Evolutionary conservation across 2,113 vertebrate species (phyloP).

Genomic region (Anguilla japonica): DNA sequence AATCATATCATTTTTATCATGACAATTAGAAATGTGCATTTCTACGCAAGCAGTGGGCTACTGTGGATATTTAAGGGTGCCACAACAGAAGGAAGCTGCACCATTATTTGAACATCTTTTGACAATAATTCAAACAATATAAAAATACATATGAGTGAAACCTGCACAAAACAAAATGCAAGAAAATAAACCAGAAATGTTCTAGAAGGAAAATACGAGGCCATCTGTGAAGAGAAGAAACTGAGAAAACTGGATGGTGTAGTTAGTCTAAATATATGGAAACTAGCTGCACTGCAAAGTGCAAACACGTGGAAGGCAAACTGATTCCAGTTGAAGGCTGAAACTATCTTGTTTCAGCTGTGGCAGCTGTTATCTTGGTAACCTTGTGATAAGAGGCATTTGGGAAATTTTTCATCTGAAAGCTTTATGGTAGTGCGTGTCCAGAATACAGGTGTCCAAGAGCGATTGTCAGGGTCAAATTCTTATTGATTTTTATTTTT

Average conservation of each 20-base stretch:
- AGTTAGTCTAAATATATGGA: background rate
- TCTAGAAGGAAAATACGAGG: background rate
- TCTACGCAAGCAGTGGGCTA: too few relatives aligned
- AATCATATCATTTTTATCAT: too few relatives aligned
- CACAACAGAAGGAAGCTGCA: background rate
- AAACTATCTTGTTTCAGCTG: constrained; percentile 1
- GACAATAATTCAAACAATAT: too few relatives aligned
- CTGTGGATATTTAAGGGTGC: too few relatives aligned
- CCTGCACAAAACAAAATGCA: background rate
- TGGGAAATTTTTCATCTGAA: background rate
- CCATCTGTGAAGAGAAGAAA: background rate
- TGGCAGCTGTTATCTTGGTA: background rate
- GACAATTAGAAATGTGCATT: too few relatives aligned
- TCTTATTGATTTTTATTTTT: background rate
- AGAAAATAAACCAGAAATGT: background rate
- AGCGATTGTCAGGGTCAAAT: background rate
- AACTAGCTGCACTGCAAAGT: background rate
- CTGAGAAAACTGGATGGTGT: background rate
- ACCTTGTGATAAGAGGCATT: constrained; percentile 1
- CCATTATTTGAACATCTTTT: background rate
- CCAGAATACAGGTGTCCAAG: background rate
- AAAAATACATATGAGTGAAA: background rate
- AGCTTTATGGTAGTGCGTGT: background rate
- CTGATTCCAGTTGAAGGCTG: background rate
- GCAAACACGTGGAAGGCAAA: background rate